Percentiles rank a stretch among this genome's conserved stretches.
phyloP scores from a whole-genome alignment of 2,888 invertebrate species.

The Aplocera efformata region DNA sequence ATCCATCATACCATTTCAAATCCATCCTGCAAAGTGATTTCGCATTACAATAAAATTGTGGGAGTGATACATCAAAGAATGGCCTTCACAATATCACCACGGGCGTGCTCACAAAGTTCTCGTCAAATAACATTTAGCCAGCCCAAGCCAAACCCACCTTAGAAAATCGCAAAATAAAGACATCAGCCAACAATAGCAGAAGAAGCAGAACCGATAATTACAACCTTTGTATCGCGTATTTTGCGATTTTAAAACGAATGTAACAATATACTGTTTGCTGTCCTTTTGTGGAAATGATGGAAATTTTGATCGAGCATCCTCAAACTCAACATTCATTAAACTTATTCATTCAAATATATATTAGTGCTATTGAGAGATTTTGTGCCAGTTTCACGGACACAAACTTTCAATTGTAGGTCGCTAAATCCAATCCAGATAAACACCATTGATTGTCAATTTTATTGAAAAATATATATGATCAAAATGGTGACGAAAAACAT shows the following conservation, averaged over 20 bases:
- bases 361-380: too few species aligned
- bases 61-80: constrained; percentile 71
- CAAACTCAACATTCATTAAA: constrained; percentile 23
- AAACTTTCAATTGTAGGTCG: too few species aligned
- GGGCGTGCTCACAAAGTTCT: constrained; percentile 73
- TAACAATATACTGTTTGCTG: constrained; percentile 45
- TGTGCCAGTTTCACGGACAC: too few species aligned
- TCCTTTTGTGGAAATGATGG: constrained; percentile 47
- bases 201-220: constrained; percentile 75
- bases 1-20: constrained; percentile 64
- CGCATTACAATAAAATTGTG: constrained; percentile 69
- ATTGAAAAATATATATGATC: too few species aligned
- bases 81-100: constrained; percentile 64
- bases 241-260: constrained; percentile 54
- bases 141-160: constrained; percentile 63
- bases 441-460: too few species aligned
- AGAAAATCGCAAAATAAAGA: constrained; percentile 78
- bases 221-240: constrained; percentile 66
- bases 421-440: too few species aligned
- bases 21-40: constrained; percentile 62
- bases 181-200: constrained; percentile 64
- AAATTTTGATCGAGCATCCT: constrained; percentile 47
- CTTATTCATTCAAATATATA: too few species aligned
- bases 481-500: too few species aligned
- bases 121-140: constrained; percentile 79